Evolutionary conservation across 1,140 invertebrate species (phyloP).

Genomic region (Psix sp.): DNA sequence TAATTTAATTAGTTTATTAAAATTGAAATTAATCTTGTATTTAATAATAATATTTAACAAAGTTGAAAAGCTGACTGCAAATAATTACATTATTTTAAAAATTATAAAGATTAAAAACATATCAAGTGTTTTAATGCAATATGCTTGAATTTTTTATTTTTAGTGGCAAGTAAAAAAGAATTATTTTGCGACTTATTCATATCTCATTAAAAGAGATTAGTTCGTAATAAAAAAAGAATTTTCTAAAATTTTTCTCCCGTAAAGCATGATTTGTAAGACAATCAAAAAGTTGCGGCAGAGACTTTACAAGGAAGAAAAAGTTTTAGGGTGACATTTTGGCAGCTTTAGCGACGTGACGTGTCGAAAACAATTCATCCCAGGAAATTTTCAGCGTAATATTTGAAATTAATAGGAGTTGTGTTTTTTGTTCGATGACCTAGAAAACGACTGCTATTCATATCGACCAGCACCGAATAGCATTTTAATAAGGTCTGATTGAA

Average conservation of each 20-base stretch:
- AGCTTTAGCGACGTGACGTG: neutral
- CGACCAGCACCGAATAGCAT: constrained; percentile 6
- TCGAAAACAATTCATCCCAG: constrained; percentile 3
- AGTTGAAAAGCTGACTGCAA: too few relatives aligned
- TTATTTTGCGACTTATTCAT: too few relatives aligned
- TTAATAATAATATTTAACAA: too few relatives aligned
- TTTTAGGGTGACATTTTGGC: neutral
- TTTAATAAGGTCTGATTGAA: constrained; percentile 37
- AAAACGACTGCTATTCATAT: constrained; percentile 10
- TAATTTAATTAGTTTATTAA: too few relatives aligned
- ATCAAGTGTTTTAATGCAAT: too few relatives aligned
- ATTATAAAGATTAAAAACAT: too few relatives aligned
- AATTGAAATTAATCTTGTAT: too few relatives aligned
- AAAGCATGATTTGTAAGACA: constrained; percentile 25
- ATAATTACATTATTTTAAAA: too few relatives aligned
- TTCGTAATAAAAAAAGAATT: constrained; percentile 12
- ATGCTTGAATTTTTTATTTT: too few relatives aligned
- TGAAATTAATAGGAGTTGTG: constrained; percentile 13
- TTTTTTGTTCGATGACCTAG: constrained; percentile 3
- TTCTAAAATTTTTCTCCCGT: constrained; percentile 5
- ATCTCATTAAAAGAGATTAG: too few relatives aligned
- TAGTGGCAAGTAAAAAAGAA: too few relatives aligned
- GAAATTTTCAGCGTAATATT: constrained; percentile 10
- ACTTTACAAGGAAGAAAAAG: neutral
- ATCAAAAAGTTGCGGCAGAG: constrained; percentile 3